Evolutionary conservation across 92 coral and sea anemone genomes (phyloP), one percentile per base, ranked within the genome.

Genomic region (Palythoa caribaeorum): DNA sequence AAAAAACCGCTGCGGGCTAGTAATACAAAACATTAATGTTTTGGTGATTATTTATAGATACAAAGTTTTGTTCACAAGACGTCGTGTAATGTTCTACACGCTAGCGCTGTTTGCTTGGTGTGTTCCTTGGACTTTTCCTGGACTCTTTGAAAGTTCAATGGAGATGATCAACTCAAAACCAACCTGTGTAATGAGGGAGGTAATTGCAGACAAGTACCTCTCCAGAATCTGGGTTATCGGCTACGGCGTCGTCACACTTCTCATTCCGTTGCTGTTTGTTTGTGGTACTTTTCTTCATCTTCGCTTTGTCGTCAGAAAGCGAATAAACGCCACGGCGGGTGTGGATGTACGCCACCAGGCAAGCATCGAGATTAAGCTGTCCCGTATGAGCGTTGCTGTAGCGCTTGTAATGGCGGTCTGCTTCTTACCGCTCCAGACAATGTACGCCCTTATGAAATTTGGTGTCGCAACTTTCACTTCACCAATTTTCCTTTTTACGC

Each of bases 21-120:
- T 52, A 52, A 52, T 52, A 52, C 57, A 52, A 52, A 52, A 52
- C 57, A 52, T 52, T 52, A 52, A 52, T 52, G 57, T 52, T 52
- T 52, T 52, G 50, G 48, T 37, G 47, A 44, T 73, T 38, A 8
- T 59, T 59, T 62, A 20, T 38, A 79, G 84, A 50, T 79, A 62
- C 55, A 79, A 79, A 62, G 19, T 60, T 13, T 16, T 79, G 38
- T 79, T 79, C 71, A 79, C 84, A n/a, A 79, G 84, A 59, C 73
- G 73, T 19, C 84, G 84, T 15, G 55, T 79, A 15, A 16, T 60
- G 37, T n/a, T 53, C 84, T 79, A 79, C 72, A 79, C 40, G 55
- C 37, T 16, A 68, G 84, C 12, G 12, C 36, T 60, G 38, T 79
- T 79, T 14, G 53, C n/a, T 17, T 79, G 84, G 54, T 79, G 72